These are phyloP conservation scores for Megatriorchis doriae DNA, from an alignment of 2,113 vertebrate species.

Conservation along the genomic window DNA sequence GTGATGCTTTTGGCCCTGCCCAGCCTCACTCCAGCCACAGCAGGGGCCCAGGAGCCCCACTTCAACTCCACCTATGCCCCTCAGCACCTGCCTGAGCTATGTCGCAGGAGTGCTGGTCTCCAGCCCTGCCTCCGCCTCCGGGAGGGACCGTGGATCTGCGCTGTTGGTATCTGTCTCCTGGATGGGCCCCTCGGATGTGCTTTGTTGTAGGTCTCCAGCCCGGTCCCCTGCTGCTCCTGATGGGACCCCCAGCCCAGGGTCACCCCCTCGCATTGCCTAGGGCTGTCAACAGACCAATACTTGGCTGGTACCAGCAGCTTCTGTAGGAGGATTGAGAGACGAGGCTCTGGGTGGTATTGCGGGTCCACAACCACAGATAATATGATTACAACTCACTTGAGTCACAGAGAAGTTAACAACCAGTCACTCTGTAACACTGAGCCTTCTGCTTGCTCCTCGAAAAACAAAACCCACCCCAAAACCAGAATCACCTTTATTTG, in stretches of 20 bases:
- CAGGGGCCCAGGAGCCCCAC: background rate
- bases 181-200: fast-evolving
- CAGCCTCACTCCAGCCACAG: background rate
- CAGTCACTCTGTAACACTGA: background rate
- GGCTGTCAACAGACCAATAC: background rate
- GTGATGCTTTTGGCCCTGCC: background rate
- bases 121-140: background rate
- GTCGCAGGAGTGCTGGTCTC: fast-evolving
- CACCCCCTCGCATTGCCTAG: background rate
- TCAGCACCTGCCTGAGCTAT: background rate
- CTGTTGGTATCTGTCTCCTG: background rate
- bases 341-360: background rate
- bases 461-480: background rate
- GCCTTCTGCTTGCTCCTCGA: background rate
- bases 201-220: background rate
- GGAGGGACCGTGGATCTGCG: fast-evolving
- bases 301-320: background rate
- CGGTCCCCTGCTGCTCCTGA: background rate
- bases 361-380: background rate
- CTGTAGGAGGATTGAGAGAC: background rate
- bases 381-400: background rate
- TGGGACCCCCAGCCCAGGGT: background rate
- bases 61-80: background rate
- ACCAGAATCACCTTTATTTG: background rate
- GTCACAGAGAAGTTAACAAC: background rate